Percentiles rank a stretch among this genome's conserved stretches.
Conservation (phyloP, 2,797 vertebrate genomes). For the Malurus leucopterus region DNA sequence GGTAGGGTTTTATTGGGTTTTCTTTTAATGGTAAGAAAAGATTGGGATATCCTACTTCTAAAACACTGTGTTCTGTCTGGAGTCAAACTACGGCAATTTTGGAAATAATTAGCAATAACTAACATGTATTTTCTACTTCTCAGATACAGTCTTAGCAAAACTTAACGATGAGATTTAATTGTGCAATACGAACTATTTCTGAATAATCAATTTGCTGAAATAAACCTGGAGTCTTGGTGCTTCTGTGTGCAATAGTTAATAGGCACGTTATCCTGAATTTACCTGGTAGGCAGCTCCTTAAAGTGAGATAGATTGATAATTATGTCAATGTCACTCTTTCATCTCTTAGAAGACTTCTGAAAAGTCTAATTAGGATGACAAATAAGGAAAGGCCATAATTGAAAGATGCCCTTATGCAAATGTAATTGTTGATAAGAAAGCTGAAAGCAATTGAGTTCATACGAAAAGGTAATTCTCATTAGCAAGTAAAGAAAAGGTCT, state of each 20-base stretch:
- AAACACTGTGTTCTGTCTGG: not conserved
- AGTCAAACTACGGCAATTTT: not conserved
- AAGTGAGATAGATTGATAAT: not conserved
- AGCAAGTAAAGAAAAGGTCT: not conserved
- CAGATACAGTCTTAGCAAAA: not conserved
- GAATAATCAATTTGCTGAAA: not conserved
- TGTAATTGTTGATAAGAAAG: not conserved
- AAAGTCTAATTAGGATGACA: slow-evolving; percentile 11
- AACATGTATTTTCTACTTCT: not conserved
- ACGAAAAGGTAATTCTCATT: not conserved
- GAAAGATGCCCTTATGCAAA: not conserved
- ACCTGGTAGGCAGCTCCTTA: not conserved
- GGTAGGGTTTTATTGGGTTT: not conserved
- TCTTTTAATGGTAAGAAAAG: not conserved
- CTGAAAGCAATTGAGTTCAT: not conserved
- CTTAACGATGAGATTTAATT: not conserved
- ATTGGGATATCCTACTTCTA: not conserved
- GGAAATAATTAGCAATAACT: not conserved
- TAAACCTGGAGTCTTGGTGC: not conserved
- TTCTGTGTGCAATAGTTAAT: not conserved
- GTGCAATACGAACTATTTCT: not conserved
- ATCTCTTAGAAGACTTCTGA: not conserved
- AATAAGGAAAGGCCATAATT: not conserved
- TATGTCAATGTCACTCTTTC: not conserved
- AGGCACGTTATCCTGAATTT: not conserved